Evolutionary conservation across 2,888 invertebrate species (phyloP).

Genomic region (Volucella inflata): DNA sequence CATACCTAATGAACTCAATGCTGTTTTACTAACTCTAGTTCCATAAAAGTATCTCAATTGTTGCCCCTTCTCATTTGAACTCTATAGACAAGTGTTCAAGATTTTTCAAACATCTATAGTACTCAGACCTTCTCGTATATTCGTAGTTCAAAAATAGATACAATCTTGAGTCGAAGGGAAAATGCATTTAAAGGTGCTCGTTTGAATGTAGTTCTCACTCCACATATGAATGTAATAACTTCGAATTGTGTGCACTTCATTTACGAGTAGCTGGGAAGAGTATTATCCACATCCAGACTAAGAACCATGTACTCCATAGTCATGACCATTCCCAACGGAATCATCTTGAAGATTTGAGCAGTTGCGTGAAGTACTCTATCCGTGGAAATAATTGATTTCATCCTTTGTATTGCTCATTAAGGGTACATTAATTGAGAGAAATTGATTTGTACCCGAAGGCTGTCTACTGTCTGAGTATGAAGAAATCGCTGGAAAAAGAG

Average conservation of each 20-base stretch:
- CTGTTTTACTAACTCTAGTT: constrained; percentile 19
- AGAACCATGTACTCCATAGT: too few relatives aligned
- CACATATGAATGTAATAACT: constrained; percentile 28
- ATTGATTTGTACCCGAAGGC: constrained; percentile 35
- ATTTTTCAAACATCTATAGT: background rate
- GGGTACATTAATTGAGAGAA: constrained; percentile 20
- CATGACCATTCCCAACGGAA: background rate
- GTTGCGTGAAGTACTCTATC: constrained; percentile 33
- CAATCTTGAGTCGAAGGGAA: constrained; percentile 2
- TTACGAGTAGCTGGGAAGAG: background rate
- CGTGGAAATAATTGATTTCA: constrained; percentile 43
- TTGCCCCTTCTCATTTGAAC: background rate
- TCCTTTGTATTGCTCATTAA: constrained; percentile 27
- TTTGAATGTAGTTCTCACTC: background rate
- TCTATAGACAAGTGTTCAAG: constrained; percentile 33
- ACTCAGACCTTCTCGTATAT: background rate
- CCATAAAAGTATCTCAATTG: background rate
- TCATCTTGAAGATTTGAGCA: background rate
- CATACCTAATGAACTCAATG: constrained; percentile 40
- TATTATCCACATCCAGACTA: background rate
- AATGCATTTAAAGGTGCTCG: background rate
- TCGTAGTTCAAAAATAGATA: constrained; percentile 35
- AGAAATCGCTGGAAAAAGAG: constrained; percentile 27
- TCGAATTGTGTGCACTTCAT: constrained; percentile 16
- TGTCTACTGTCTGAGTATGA: constrained; percentile 7